phyloP scores from a whole-genome alignment of 2,113 vertebrate genomes.

The Forbesichthys papilliferus region DNA sequence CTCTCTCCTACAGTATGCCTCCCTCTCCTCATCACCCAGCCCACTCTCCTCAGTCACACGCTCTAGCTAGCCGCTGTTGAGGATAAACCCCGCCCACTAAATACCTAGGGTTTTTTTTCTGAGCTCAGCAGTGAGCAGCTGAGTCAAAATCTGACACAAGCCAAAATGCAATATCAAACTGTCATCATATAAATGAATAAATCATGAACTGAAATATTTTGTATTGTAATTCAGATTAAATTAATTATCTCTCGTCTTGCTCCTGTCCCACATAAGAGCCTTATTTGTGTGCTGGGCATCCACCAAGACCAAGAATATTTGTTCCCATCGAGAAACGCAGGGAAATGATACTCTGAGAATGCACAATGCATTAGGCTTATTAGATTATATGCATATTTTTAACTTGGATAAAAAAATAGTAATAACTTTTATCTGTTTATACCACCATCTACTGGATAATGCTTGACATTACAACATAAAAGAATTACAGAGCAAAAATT shows the following conservation, averaged over 20 bases:
- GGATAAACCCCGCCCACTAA: slow-evolving; percentile 23
- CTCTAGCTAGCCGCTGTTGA: neutral
- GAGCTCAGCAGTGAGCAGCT: slow-evolving; percentile 8
- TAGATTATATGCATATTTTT: too few relatives aligned
- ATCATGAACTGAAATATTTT: neutral
- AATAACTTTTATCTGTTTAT: neutral
- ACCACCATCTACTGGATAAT: slow-evolving; percentile 17
- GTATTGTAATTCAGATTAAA: too few relatives aligned
- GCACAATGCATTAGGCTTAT: too few relatives aligned
- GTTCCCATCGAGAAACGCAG: too few relatives aligned
- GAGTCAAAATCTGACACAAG: neutral
- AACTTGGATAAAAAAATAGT: too few relatives aligned
- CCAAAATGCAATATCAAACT: neutral
- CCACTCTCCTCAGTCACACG: slow-evolving; percentile 6
- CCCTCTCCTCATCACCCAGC: neutral
- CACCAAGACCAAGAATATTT: too few relatives aligned
- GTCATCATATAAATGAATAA: neutral
- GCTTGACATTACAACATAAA: slow-evolving; percentile 2
- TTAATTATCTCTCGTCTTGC: too few relatives aligned
- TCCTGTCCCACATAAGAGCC: too few relatives aligned
- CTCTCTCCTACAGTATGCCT: neutral
- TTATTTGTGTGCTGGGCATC: too few relatives aligned
- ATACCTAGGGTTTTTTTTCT: slow-evolving; percentile 12
- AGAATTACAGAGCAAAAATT: neutral
- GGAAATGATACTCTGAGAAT: too few relatives aligned